Evolutionary conservation across 2,113 vertebrate genomes (phyloP).

Genomic region (Asarcornis scutulata): DNA sequence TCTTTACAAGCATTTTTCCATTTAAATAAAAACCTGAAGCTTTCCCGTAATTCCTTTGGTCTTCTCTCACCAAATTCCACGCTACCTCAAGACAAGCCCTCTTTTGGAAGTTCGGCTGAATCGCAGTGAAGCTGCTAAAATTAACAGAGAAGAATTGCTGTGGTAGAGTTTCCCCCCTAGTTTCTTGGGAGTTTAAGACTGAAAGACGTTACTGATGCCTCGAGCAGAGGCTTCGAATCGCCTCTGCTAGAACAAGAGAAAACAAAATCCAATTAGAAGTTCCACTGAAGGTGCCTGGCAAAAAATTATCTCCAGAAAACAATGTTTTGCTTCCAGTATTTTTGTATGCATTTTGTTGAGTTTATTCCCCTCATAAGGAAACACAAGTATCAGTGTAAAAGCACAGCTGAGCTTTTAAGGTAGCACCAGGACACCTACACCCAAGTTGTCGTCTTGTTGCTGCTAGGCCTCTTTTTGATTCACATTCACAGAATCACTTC

Average conservation of each 20-base stretch:
- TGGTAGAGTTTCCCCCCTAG: slow-evolving; percentile 41
- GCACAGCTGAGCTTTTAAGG: slow-evolving; percentile 82
- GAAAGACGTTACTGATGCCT: slow-evolving; percentile 68
- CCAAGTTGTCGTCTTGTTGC: slow-evolving; percentile 78
- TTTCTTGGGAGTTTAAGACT: slow-evolving; percentile 64
- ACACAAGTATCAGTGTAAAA: slow-evolving; percentile 71
- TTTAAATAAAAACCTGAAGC: slow-evolving; percentile 74
- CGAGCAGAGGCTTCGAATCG: slow-evolving; percentile 38
- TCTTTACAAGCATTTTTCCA: slow-evolving; percentile 65
- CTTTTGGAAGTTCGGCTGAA: slow-evolving; percentile 67
- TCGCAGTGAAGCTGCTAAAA: slow-evolving; percentile 67
- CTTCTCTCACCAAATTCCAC: slow-evolving; percentile 72
- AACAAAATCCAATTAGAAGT: slow-evolving; percentile 64
- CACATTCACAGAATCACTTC: slow-evolving; percentile 99
- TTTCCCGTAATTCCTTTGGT: slow-evolving; percentile 81
- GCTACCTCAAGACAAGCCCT: slow-evolving; percentile 71
- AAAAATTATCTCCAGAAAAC: slow-evolving; percentile 60
- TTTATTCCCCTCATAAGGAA: slow-evolving; percentile 73
- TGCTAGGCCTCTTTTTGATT: slow-evolving; percentile 83
- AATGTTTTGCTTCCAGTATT: slow-evolving; percentile 69
- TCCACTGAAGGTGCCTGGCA: slow-evolving; percentile 75
- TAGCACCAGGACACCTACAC: slow-evolving; percentile 86
- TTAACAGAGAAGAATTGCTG: slow-evolving; percentile 68
- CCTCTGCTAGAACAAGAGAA: slow-evolving; percentile 60
- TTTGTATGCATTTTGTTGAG: slow-evolving; percentile 7